Evolutionary conservation across 2,888 invertebrate genomes (phyloP).

Genomic region (Cactoblastis cactorum): DNA sequence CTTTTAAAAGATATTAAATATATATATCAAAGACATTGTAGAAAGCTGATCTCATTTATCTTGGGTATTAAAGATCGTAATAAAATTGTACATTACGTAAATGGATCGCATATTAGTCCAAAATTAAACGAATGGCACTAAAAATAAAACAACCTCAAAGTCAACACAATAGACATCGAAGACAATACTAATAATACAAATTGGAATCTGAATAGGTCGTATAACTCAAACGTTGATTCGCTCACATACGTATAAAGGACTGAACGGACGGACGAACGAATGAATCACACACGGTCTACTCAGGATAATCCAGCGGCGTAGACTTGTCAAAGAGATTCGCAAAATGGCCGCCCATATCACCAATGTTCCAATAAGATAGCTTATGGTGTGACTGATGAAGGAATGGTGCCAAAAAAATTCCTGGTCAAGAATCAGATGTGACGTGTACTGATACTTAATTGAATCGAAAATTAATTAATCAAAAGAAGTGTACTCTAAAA

Average conservation of each 20-base stretch:
- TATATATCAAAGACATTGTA: too few relatives aligned
- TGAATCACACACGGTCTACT: conserved; percentile 21
- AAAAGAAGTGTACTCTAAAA: too few relatives aligned
- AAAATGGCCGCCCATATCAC: conserved; percentile 2
- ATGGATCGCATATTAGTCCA: too few relatives aligned
- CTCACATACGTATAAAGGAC: neutral
- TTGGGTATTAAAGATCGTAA: too few relatives aligned
- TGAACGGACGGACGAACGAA: neutral
- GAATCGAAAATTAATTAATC: too few relatives aligned
- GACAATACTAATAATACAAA: neutral
- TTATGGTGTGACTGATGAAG: neutral
- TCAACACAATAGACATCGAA: too few relatives aligned
- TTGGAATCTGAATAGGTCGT: neutral
- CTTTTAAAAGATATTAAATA: too few relatives aligned
- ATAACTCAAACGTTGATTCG: neutral
- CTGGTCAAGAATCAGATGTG: neutral
- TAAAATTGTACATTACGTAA: too few relatives aligned
- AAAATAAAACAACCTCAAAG: too few relatives aligned
- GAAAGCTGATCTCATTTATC: too few relatives aligned
- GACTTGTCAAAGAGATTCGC: conserved; percentile 13
- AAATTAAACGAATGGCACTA: too few relatives aligned
- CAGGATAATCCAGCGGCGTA: conserved; percentile 1
- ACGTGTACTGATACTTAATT: too few relatives aligned
- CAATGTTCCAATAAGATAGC: neutral
- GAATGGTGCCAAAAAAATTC: neutral